Evolutionary conservation across 2,888 invertebrate species (phyloP), one percentile per base, ranked within the genome.

Genomic region (Andrena trimmerana): DNA sequence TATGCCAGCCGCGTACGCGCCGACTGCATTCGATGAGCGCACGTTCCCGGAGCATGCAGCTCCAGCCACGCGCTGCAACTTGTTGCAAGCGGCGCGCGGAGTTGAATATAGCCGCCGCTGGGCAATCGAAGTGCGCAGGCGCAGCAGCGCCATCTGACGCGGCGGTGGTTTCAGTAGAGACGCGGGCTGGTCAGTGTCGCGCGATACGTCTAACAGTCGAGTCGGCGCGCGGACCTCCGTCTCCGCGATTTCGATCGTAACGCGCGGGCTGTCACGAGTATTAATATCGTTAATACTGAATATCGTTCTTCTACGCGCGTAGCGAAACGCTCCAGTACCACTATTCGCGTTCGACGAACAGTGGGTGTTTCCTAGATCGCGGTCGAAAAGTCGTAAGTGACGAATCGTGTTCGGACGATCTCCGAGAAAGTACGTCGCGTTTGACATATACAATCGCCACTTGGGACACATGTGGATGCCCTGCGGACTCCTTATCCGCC

Each of bases 151-250:
- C 90, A 91, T 86, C 90, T 91, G 54, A 50, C 13, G 7, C 16
- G 3, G 27, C 4, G 33, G 33, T 6, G 36, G 31, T 16, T 48
- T 20, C 42, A 57, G 36, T 29, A n/a, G 74, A 80, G 81, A 10
- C 66, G 70, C 76, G 73, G 83, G 78, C 86, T 71, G 74, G 86
- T 74, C 92, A 92, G 92, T 92, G 86, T 92, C 86, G 91, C 89
- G 92, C 93, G 90, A 83, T 84, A 90, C 91, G 86, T 90, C 88
- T 88, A 76, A 27, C 31, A 8, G 68, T 74, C 27, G 33, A 73
- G 73, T 20, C 24, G 24, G 50, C 36, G 33, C 2, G 16, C 10
- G 2, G 10, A 13, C 27, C 13, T 60, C 27, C 20, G 5, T 24
- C 13, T 60, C 27, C 20, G 5, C 16, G 29, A 7, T 59, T 10